Evolutionary conservation across 2,797 vertebrate genomes (phyloP), one percentile per base, ranked within the genome.

Genomic region (Urosaurus nigricauda): DNA sequence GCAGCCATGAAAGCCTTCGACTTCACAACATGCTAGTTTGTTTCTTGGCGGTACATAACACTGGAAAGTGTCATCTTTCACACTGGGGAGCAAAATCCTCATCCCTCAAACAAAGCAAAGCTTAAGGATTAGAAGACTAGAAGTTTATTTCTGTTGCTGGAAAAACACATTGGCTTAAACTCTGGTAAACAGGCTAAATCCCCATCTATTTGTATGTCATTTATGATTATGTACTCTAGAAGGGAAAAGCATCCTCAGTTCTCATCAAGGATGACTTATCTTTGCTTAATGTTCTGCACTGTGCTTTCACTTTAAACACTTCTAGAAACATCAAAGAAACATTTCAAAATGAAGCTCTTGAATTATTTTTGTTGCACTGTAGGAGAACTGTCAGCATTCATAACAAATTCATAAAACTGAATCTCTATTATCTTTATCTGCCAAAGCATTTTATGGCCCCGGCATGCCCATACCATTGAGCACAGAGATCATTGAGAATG

Each of bases 341-440:
- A 83, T 92, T 92, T 74, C 58, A 92, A 91, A 90, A 56, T 35
- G 19, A 74, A 91, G 2, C 47, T 91, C 89, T 83, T 88, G 83
- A 51, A 84, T 92, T 93, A 71, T 21, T 90, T 92, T 93, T 89
- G 71, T 88, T 90, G 2, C 82, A 16, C 43, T 68, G 53, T 40
- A 79, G 86, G 47, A 26, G 87, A 68, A 37, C 58, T 91, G 92
- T 92, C 92, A 93, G 89, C 91, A 84, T 83, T 83, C 37, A 68
- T 81, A 82, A 82, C 79, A 89, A 91, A 95, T 93, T 93, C 92
- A 83, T 91, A 90, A 2, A 37, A 83, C 24, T 92, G 40, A 88
- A 77, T 84, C 90, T 94, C 90, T 89, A 91, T 90, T 93, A 89
- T 78, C 82, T 87, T 63, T 43, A n/a, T 56, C 93, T 91, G 79